Evolutionary conservation across 2,888 invertebrate species (phyloP), one percentile per base, ranked within the genome.

Genomic region (Brachyopa scutellaris): DNA sequence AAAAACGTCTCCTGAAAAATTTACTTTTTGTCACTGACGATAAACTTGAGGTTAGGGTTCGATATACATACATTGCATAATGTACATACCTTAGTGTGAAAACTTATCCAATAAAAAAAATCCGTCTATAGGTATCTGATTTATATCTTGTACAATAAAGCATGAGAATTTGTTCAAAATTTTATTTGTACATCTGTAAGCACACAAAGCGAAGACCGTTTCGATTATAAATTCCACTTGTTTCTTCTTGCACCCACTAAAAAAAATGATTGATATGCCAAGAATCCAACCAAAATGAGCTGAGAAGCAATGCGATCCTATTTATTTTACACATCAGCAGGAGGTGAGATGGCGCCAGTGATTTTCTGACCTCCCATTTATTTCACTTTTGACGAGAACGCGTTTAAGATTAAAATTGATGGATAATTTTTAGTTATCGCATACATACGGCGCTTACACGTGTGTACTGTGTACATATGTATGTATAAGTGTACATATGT

Each of bases 271-370:
- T 69, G 49, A 67, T 61, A 61, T 69, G 69, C 61, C 36, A 53
- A 33, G 61, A 59, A 59, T 61, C 33, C 17, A 38, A 74, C 55
- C 57, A 66, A 74, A 77, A 70, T 33, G 38, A 55, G 21, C 62
- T 62, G 62, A 70, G 61, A 55, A 77, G 38, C 53, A 64, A 78
- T 33, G 23, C 61, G 36, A 55, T 70, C 38, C 61, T 45, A 59
- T 77, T 61, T 61, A 55, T 47, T 77, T 69, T 85, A 85, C 84
- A 85, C 86, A 85, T 85, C 89, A 88, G 88, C 89, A 85, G 89
- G 89, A 87, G 88, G 88, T 88, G 83, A 83, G 85, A 85, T 89
- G 88, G 89, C 88, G 88, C 88, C 89, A 89, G 86, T 87, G 87
- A 87, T 87, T 88, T 88, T 86, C 88, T 87, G 86, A 88, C 87